Evolutionary conservation across 2,797 vertebrate species (phyloP).

Genomic region (Selene dorsalis): DNA sequence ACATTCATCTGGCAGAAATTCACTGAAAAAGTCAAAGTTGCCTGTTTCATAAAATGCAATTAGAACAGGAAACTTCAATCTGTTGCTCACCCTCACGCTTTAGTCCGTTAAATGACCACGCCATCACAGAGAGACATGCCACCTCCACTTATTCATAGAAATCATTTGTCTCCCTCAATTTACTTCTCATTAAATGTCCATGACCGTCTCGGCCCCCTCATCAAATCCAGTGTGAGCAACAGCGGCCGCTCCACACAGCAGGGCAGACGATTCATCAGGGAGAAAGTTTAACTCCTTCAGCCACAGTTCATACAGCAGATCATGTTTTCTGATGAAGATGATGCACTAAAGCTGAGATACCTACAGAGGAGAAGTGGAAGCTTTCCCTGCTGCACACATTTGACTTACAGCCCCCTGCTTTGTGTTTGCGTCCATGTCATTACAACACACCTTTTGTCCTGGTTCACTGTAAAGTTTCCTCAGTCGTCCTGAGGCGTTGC

Average conservation of each 20-base stretch:
- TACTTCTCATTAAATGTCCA: constrained; percentile 4
- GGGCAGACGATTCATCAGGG: neutral
- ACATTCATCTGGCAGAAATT: constrained; percentile 1
- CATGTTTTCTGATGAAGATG: too few species aligned
- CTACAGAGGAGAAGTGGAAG: too few species aligned
- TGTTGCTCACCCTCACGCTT: neutral
- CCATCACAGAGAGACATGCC: neutral
- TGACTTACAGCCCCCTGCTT: neutral
- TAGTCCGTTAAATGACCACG: neutral
- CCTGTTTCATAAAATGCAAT: neutral
- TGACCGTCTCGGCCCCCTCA: neutral
- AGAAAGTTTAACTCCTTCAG: neutral
- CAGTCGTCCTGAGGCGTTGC: neutral
- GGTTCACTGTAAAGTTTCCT: neutral
- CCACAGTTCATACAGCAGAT: too few species aligned
- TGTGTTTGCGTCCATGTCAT: neutral
- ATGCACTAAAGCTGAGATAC: too few species aligned
- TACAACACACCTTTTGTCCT: neutral
- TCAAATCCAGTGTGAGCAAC: neutral
- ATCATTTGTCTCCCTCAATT: constrained; percentile 37
- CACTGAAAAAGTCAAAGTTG: neutral
- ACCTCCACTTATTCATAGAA: constrained; percentile 8
- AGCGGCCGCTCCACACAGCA: neutral
- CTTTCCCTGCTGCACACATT: too few species aligned
- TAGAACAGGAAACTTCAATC: neutral